These are phyloP conservation scores for Gryon sp. DNA, from an alignment of 1,140 invertebrate species.

Conservation along the genomic window DNA sequence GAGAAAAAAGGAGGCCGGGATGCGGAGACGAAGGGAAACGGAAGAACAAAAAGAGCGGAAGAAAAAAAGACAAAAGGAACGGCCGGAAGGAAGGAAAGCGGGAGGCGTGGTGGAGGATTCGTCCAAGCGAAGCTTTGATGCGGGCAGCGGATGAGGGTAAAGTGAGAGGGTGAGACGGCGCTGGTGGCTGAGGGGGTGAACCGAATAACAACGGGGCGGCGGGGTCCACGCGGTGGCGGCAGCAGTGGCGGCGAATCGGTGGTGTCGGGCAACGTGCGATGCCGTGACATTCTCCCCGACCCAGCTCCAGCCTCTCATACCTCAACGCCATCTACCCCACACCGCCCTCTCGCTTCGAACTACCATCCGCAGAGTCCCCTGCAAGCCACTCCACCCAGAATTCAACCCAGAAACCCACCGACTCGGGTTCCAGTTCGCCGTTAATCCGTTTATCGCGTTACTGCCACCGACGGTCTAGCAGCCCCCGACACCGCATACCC, in stretches of 20 bases:
- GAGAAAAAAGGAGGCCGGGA: constrained; percentile 13
- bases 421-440: constrained; percentile 74
- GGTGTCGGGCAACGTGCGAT: constrained; percentile 71
- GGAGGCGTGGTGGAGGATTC: constrained; percentile 51
- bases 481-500: constrained; percentile 62
- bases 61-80: constrained; percentile 41
- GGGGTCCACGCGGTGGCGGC: constrained; percentile 41
- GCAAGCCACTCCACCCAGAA: constrained; percentile 58
- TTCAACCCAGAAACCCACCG: constrained; percentile 64
- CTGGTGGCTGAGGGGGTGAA: constrained; percentile 21
- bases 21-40: constrained; percentile 2
- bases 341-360: constrained; percentile 54
- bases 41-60: constrained; percentile 38
- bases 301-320: constrained; percentile 29
- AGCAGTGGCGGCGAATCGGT: constrained; percentile 50
- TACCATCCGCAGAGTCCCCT: constrained; percentile 61
- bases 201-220: constrained; percentile 46
- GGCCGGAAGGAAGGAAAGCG: constrained; percentile 23
- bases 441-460: constrained; percentile 78
- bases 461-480: constrained; percentile 73
- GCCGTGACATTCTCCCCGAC: constrained; percentile 69
- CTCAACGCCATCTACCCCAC: constrained; percentile 50
- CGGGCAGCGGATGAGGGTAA: constrained; percentile 19
- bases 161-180: constrained; percentile 30
- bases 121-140: constrained; percentile 54